Evolutionary conservation across 2,113 vertebrate genomes (phyloP).

Genomic region (Chitala chitala): DNA sequence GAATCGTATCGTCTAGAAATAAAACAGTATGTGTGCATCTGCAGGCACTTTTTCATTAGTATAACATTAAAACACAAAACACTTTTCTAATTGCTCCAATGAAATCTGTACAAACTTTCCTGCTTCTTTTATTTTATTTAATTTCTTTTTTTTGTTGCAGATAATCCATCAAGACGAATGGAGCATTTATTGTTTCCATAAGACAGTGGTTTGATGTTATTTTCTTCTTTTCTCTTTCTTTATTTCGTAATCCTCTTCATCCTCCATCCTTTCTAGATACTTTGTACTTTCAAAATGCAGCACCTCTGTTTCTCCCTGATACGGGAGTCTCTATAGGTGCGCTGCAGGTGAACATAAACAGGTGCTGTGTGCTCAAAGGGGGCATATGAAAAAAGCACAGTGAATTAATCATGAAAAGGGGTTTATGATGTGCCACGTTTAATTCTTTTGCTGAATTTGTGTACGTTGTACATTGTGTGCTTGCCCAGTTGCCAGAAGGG

Average conservation of each 20-base stretch:
- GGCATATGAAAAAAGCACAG: constrained; percentile 2
- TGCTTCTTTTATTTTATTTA: constrained; percentile 15
- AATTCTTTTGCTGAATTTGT: constrained; percentile 2
- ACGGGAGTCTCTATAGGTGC: constrained; percentile 20
- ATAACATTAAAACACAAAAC: background rate
- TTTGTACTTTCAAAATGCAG: constrained; percentile 16
- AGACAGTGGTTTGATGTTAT: constrained; percentile 25
- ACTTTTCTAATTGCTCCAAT: constrained; percentile 9
- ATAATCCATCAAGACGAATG: constrained; percentile 17
- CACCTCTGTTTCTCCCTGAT: constrained; percentile 25
- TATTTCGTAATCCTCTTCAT: constrained; percentile 20
- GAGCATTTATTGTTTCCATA: constrained; percentile 14
- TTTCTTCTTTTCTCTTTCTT: constrained; percentile 20
- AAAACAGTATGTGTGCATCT: background rate
- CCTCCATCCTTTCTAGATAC: constrained; percentile 14
- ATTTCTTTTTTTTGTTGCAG: constrained; percentile 13
- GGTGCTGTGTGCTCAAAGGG: constrained; percentile 8
- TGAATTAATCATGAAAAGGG: constrained; percentile 20
- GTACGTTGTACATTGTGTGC: background rate
- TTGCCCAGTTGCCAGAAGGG: background rate
- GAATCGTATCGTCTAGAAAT: background rate
- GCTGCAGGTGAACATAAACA: constrained; percentile 21
- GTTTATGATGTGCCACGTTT: constrained; percentile 15
- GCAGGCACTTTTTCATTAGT: background rate
- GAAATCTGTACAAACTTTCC: constrained; percentile 20